These are phyloP conservation scores for Seriola rivoliana DNA, from an alignment of 2,113 vertebrate species.

Conservation along the genomic window DNA sequence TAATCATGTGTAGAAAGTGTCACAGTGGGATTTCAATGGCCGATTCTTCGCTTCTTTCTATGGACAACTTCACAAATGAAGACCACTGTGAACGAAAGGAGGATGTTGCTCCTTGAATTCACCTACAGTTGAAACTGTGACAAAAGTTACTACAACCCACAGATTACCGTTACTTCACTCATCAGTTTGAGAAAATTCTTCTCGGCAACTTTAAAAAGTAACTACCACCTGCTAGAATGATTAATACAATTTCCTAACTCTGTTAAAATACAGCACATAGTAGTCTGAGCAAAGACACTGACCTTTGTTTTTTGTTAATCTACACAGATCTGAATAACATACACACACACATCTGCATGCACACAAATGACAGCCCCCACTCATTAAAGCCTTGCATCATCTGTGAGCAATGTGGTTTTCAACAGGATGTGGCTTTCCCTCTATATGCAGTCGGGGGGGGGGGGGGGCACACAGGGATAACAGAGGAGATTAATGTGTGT, in stretches of 20 bases:
- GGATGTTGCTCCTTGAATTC: background rate
- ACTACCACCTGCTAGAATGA: background rate
- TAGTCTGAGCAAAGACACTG: background rate
- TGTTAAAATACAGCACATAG: background rate
- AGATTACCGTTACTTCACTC: background rate
- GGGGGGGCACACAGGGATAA: background rate
- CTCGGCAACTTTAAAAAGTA: background rate
- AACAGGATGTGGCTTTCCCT: conserved; percentile 73
- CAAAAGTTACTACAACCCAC: background rate
- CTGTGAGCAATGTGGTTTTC: conserved; percentile 41
- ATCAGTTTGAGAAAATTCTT: background rate
- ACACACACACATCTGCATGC: background rate
- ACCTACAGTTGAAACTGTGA: background rate
- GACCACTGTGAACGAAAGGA: background rate
- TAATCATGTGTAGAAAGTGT: background rate
- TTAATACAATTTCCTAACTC: background rate
- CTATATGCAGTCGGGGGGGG: background rate
- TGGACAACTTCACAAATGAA: background rate
- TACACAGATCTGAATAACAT: conserved; percentile 5
- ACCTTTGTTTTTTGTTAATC: background rate
- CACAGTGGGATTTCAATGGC: background rate
- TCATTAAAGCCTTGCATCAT: conserved; percentile 37
- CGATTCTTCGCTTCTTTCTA: background rate
- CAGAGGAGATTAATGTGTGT: conserved; percentile 8
- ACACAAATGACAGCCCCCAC: background rate